A percentile compares a stretch with the other conserved stretches of the same genome.
Evolutionary conservation across 2,888 invertebrate species (phyloP).

Genomic region (Trachelus troglodyta): DNA sequence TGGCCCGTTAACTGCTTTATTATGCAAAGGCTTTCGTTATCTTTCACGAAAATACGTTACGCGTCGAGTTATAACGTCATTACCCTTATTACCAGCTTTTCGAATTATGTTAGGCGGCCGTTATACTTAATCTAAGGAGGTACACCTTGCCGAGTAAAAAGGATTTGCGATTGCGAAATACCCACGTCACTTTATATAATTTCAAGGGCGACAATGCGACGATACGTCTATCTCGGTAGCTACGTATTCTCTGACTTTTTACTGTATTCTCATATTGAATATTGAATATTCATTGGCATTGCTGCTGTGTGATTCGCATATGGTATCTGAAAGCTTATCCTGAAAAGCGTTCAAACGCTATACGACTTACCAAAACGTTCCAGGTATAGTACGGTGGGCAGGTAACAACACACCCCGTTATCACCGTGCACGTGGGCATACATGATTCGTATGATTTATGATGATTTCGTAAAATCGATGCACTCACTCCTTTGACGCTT

Average conservation of each 20-base stretch:
- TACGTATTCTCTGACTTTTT: neutral
- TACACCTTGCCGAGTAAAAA: neutral
- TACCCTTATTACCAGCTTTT: constrained; percentile 5
- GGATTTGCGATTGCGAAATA: neutral
- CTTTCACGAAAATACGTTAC: constrained; percentile 25
- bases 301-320: neutral
- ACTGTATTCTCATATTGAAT: neutral
- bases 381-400: constrained; percentile 58
- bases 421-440: constrained; percentile 61
- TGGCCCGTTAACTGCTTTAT: constrained; percentile 41
- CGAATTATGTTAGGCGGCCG: constrained; percentile 9
- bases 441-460: constrained; percentile 34
- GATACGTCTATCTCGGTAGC: neutral
- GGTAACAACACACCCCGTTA: constrained; percentile 63
- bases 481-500: neutral
- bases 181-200: neutral
- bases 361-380: constrained; percentile 59
- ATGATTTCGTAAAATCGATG: neutral
- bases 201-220: neutral
- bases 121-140: neutral
- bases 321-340: neutral
- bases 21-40: constrained; percentile 47
- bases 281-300: neutral
- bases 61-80: constrained; percentile 6
- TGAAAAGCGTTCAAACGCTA: neutral